Evolutionary conservation across 2,888 invertebrate genomes (phyloP).

Genomic region (Drosophila histrio): DNA sequence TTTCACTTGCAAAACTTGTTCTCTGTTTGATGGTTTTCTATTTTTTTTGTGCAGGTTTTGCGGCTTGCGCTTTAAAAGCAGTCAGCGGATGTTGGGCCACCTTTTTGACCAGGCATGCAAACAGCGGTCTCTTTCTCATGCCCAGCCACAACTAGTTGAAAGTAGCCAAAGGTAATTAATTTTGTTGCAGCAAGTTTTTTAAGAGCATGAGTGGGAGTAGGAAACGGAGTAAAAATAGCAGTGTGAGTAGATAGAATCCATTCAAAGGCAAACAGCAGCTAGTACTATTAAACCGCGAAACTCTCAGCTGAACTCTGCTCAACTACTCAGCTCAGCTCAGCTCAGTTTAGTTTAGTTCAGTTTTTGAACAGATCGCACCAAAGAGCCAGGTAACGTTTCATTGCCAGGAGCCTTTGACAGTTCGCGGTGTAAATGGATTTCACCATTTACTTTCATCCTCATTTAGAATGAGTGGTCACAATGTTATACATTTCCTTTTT

Average conservation of each 20-base stretch:
- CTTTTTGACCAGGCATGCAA: constrained; percentile 56
- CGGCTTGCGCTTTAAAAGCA: constrained; percentile 63
- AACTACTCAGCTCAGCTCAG: not conserved
- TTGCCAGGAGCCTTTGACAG: constrained; percentile 58
- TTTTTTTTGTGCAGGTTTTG: constrained; percentile 27
- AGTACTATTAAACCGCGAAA: constrained; percentile 47
- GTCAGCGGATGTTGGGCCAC: constrained; percentile 66
- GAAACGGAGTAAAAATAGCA: not conserved
- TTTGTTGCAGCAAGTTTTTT: constrained; percentile 73
- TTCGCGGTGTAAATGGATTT: constrained; percentile 73
- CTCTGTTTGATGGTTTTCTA: constrained; percentile 24
- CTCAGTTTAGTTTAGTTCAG: constrained; percentile 13
- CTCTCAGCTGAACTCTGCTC: constrained; percentile 13
- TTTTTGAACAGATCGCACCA: constrained; percentile 1
- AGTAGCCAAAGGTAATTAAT: constrained; percentile 82
- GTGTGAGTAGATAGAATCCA: not conserved
- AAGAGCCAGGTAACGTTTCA: constrained; percentile 38
- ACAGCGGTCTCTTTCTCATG: constrained; percentile 26
- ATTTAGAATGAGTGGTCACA: constrained; percentile 58
- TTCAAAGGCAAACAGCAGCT: constrained; percentile 33
- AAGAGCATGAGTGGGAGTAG: constrained; percentile 3
- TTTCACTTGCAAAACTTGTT: constrained; percentile 61
- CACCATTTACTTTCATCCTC: constrained; percentile 66
- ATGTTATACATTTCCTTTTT: constrained; percentile 37
- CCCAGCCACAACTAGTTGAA: constrained; percentile 65